These are phyloP conservation scores for Antechinus stuartii DNA, from an alignment of 2,113 vertebrate species.

Conservation along the genomic window DNA sequence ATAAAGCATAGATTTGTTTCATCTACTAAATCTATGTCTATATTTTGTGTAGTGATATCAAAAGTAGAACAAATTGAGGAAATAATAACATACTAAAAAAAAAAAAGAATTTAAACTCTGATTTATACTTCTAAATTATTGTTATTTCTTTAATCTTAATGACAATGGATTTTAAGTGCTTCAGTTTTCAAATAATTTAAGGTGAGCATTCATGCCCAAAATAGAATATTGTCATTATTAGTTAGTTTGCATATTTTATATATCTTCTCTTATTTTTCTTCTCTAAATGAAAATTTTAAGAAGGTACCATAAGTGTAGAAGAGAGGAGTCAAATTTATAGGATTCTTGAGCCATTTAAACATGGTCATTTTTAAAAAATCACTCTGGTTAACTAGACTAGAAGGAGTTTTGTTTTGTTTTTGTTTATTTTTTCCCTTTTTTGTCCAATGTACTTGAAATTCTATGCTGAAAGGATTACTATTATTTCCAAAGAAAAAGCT, in stretches of 20 bases:
- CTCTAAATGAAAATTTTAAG: background rate
- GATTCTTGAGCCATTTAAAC: background rate
- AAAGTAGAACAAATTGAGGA: background rate
- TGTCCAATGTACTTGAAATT: constrained; percentile 23
- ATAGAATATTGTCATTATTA: background rate
- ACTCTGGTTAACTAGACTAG: background rate
- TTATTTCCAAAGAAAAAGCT: background rate
- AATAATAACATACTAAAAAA: background rate
- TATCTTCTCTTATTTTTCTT: background rate
- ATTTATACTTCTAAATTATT: background rate
- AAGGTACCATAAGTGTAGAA: background rate
- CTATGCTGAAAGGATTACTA: background rate
- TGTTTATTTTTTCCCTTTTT: background rate
- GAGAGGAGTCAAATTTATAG: background rate
- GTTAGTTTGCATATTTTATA: background rate
- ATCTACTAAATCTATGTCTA: background rate
- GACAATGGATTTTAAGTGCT: background rate
- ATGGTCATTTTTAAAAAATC: background rate
- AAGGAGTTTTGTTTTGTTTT: background rate
- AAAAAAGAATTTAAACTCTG: background rate
- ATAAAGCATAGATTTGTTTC: background rate
- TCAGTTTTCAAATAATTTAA: constrained; percentile 10
- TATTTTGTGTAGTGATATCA: background rate
- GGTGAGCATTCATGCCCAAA: background rate
- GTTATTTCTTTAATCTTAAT: constrained; percentile 21